phyloP scores from a whole-genome alignment of 2,888 invertebrate genomes.

The Aphidoletes aphidimyza region DNA sequence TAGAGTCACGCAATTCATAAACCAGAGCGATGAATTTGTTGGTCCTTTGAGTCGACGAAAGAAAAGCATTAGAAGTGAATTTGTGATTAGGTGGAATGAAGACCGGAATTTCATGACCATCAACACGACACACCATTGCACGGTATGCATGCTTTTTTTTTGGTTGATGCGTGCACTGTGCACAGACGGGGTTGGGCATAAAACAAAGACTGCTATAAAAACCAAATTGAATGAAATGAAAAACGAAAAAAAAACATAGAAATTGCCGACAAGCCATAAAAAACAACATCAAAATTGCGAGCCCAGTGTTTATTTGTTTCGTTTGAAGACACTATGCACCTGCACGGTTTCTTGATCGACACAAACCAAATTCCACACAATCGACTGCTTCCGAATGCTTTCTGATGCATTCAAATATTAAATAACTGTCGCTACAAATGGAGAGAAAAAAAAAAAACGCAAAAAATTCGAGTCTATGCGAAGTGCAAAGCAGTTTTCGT shows the following conservation, averaged over 20 bases:
- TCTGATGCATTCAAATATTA: constrained; percentile 40
- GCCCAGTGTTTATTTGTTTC: not conserved
- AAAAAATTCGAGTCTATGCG: not conserved
- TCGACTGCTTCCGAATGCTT: not conserved
- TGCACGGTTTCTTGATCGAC: not conserved
- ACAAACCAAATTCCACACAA: not conserved
- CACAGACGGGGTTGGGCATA: not conserved
- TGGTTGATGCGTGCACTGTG: constrained; percentile 6
- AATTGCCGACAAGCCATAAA: constrained; percentile 33
- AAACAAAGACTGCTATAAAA: not conserved
- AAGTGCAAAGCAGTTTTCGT: constrained; percentile 7
- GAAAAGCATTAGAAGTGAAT: constrained; percentile 15
- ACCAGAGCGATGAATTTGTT: too few species aligned
- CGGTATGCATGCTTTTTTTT: not conserved
- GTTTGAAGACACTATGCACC: not conserved
- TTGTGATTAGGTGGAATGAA: constrained; percentile 4
- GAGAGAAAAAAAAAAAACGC: not conserved
- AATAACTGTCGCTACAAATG: not conserved
- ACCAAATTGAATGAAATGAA: constrained; percentile 23
- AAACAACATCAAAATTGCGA: not conserved
- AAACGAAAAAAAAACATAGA: not conserved
- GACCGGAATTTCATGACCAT: constrained; percentile 44
- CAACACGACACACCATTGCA: constrained; percentile 25
- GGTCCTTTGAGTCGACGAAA: not conserved
- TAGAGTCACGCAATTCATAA: not conserved